Base-by-base conservation (phyloP, 2,113 vertebrate genomes). In the Myrmecophaga tridactyla region DNA sequence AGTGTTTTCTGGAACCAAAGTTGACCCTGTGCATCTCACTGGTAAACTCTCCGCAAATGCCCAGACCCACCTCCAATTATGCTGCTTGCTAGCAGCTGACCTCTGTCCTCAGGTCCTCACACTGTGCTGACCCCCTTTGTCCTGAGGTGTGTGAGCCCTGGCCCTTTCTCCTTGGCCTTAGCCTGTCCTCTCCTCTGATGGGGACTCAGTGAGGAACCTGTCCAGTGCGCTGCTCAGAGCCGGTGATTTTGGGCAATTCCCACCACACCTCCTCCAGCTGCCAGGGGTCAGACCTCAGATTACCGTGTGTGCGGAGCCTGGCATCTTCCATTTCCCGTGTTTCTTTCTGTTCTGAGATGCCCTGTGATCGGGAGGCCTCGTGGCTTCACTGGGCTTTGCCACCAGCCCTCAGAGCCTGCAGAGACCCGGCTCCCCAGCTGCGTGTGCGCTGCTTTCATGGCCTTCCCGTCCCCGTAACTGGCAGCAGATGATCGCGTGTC, bases 361-460 rank as follows among this genome's bases (percentile, higher is more conserved):
- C n/a, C n/a, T n/a, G n/a, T n/a, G n/a, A n/a, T n/a, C n/a, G n/a
- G n/a, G n/a, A n/a, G n/a, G n/a, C n/a, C n/a, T n/a, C n/a, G n/a
- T n/a, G 90, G 92, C 82, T 95, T 83, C 96, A 96, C 70, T 95
- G 94, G 94, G 92, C 86, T 96, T 97, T 97, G 97, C 97, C 96
- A 83, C 81, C 51, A 86, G 96, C 81, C 85, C 92, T n/a, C n/a
- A n/a, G n/a, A n/a, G n/a, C n/a, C 14, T 96, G 86, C 98, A 97
- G 96, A 97, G 90, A 90, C 48, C 46, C 46, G 29, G 83, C 94
- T 95, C 96, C 60, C 77, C 67, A 56, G 89, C 83, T 95, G 94
- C 95, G 94, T 98, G 97, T 94, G 94, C 85, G 85, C 95, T 94
- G 96, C 96, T 92, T 89, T 95, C 94, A 75, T 77, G 98, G 76